Evolutionary conservation across 1,140 invertebrate genomes (phyloP), one percentile per base, ranked within the genome.

Genomic region (Trachymyrmex cornetzi): DNA sequence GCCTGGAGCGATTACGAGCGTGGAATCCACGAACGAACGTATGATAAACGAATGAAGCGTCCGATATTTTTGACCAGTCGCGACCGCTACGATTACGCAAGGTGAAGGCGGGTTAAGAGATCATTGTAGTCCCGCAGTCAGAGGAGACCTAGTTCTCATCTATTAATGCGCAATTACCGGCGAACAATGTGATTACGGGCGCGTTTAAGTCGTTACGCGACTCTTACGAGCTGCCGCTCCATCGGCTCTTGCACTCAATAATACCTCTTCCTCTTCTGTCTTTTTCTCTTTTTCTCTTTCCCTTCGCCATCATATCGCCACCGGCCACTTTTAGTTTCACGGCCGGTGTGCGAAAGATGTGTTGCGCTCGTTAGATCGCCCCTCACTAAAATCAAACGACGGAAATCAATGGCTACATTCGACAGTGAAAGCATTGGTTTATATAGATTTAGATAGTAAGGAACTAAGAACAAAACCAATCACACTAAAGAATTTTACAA

Each of bases 71-170:
- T 81, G 87, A 84, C 71, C 63, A 64, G 67, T 30, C 86, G 74
- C 88, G 77, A 67, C 79, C 77, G 67, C 72, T 44, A 55, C 44
- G 85, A 90, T 90, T 91, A 66, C 88, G 90, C 91, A 90, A 91
- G 85, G 66, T 71, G 85, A 87, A 89, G 88, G 87, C 81, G 66
- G 87, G 80, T 81, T 85, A 88, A 59, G 34, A 72, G 86, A 67
- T 50, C 87, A 67, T 59, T 71, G 88, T 69, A 61, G 81, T 72
- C 86, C 61, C 59, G 80, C 69, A 61, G 84, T 67, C 84, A 59
- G 22, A n/a, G 66, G 69, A 91, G 92, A 93, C 93, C 92, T 91
- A 93, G 91, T 94, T 94, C 93, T 93, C 93, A 92, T 93, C 93
- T 92, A 94, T 93, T 94, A 93, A 94, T 90, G 91, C 89, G 85